Evolutionary conservation across 2,113 vertebrate genomes (phyloP), one percentile per base, ranked within the genome.

Genomic region (Lamprotornis superbus): DNA sequence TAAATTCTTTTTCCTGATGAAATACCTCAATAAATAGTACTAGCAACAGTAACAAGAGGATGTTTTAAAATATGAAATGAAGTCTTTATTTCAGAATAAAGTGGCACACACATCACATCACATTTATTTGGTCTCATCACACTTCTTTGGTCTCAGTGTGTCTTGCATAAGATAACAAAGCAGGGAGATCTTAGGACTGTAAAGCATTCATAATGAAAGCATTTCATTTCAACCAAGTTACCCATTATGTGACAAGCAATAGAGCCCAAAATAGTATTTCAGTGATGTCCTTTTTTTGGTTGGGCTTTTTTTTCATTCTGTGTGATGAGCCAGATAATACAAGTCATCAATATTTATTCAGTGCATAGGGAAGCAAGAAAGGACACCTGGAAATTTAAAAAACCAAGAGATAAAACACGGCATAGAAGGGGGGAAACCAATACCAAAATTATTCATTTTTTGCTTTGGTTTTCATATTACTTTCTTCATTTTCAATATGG

Each of bases 151-250:
- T 75, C 22, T 77, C 42, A 61, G 3, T n/a, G 46, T 83, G 8
- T 61, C 50, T 77, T 86, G 65, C 4, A 15, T 52, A 87, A 90
- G 18, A 42, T 42, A 83, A 74, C 2, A 5, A 65, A 94, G 39
- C 28, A 76, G 31, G 50, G 53, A 84, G 7, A 61, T 84, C 19
- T 15, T 53, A 70, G 21, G 23, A 75, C 20, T 81, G 11, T n/a
- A 80, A 81, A 90, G 9, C n/a, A 88, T 68, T 93, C 46, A 89
- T 80, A 91, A 88, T 53, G 24, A 89, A 91, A 74, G 8, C 11
- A 70, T 71, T 89, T 93, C 4, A 73, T 73, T 84, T 83, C 61
- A 61, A 37, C 30, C 9, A 53, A 67, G 49, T 80, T 92, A 65
- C 5, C 60, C 15, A 19, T 67, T 83, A 76, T 33, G 9, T 80